Evolutionary conservation across 2,888 invertebrate species (phyloP), one percentile per base, ranked within the genome.

Genomic region (Torymus tubicola): DNA sequence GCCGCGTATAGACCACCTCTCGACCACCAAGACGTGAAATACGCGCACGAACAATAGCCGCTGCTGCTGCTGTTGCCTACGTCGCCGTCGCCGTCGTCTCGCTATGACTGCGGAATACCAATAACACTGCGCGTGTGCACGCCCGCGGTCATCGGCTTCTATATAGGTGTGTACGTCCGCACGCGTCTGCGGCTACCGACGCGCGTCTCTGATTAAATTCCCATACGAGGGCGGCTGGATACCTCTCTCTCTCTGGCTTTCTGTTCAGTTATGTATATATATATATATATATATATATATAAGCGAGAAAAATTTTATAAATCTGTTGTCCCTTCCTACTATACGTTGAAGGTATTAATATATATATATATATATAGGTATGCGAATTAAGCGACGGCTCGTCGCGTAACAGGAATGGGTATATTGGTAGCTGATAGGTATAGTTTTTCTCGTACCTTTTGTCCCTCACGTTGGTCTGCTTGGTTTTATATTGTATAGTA

Each of bases 81-180:
- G 24, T 24, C 24, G 52, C 21, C 13, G 42, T 24, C 71, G 61
- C 13, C 61, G 31, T 13, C 63, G 74, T 80, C 71, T 75, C 68
- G 68, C 64, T 69, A 70, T 69, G 70, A 74, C 78, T 60, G 70
- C n/a, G n/a, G 78, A 81, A 81, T 81, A 81, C 70, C 81, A 78
- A 78, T 81, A 81, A 65, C 58, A 73, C 42, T n/a, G 67, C 53
- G 31, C 31, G 31, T 31, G n/a, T n/a, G n/a, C n/a, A n/a, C n/a
- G n/a, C n/a, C n/a, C 31, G 31, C 76, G 80, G 76, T 77, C 77
- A 81, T 77, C 80, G 80, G 72, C 76, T 80, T 75, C 21, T 67
- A 24, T 57, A 1, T 16, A 12, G 14, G 18, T 21, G 58, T 58
- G 16, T 58, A 16, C 16, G 16, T n/a, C n/a, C n/a, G n/a, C n/a